These are phyloP conservation scores for Pelobates fuscus DNA, from an alignment of 2,113 vertebrate species.

Conservation along the genomic window DNA sequence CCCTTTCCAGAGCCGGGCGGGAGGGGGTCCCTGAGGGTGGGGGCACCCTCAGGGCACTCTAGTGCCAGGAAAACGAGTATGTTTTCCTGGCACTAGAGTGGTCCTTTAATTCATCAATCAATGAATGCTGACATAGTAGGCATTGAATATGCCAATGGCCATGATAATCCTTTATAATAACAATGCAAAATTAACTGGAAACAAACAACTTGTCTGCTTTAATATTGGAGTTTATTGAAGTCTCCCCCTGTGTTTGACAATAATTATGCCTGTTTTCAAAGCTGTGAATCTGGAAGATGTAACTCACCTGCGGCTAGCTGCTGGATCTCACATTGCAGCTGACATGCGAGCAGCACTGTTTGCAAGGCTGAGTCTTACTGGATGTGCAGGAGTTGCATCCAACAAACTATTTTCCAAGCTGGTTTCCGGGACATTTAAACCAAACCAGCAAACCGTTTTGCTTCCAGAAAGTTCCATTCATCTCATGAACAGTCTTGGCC, in stretches of 20 bases:
- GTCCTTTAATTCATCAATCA: no score
- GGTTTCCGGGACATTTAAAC: conserved; percentile 83
- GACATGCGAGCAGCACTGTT: conserved; percentile 75
- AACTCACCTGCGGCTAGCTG: conserved; percentile 64
- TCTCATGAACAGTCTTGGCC: conserved; percentile 69
- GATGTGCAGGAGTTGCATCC: conserved; percentile 80
- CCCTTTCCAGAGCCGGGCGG: no score
- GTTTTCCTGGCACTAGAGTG: no score
- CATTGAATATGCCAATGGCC: no score
- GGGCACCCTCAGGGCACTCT: no score
- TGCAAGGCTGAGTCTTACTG: conserved; percentile 75
- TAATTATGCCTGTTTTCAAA: conserved; percentile 42
- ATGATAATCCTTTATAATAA: no score
- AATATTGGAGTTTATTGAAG: no score
- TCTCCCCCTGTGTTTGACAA: background rate
- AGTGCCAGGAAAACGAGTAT: no score
- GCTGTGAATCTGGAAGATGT: conserved; percentile 61
- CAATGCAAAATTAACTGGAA: no score
- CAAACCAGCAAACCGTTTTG: conserved; percentile 87
- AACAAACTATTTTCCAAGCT: conserved; percentile 87
- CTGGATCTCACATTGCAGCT: conserved; percentile 80
- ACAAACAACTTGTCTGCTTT: no score
- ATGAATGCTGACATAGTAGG: no score
- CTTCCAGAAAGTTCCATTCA: conserved; percentile 72
- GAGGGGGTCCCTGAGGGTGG: no score